Percentiles rank a stretch among this genome's conserved stretches.
Conservation (phyloP, 2,888 invertebrate species). For the Scrobipalpa costella region DNA sequence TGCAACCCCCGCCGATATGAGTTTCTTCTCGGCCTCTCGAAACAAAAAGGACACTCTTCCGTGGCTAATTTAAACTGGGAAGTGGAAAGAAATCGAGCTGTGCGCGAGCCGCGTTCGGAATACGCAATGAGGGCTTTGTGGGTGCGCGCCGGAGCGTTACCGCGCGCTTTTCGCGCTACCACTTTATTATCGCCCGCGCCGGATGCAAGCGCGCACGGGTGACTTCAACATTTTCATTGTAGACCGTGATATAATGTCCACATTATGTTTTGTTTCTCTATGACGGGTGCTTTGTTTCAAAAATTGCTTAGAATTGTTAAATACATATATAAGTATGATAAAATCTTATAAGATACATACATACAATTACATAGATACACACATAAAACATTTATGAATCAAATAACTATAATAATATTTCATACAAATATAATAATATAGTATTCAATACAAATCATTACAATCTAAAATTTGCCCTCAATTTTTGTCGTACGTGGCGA, state of each 20-base stretch:
- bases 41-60: slow-evolving; percentile 77
- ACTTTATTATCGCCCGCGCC: slow-evolving; percentile 65
- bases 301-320: too few relatives aligned
- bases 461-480: too few relatives aligned
- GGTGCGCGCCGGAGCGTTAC: slow-evolving; percentile 75
- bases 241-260: slow-evolving; percentile 27
- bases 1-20: slow-evolving; percentile 49
- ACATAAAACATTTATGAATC: too few relatives aligned
- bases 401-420: too few relatives aligned
- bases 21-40: slow-evolving; percentile 51
- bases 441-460: too few relatives aligned
- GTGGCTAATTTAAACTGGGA: slow-evolving; percentile 73
- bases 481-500: too few relatives aligned
- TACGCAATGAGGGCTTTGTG: slow-evolving; percentile 70
- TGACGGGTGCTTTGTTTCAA: neutral
- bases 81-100: slow-evolving; percentile 70
- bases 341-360: too few relatives aligned
- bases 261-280: neutral
- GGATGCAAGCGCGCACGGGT: slow-evolving; percentile 46
- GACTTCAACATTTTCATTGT: slow-evolving; percentile 38
- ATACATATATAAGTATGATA: too few relatives aligned
- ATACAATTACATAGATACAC: too few relatives aligned
- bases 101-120: slow-evolving; percentile 51
- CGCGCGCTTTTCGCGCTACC: slow-evolving; percentile 59
- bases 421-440: too few relatives aligned